Conservation (phyloP, 2,797 vertebrate genomes). For the Hippoglossus hippoglossus region DNA sequence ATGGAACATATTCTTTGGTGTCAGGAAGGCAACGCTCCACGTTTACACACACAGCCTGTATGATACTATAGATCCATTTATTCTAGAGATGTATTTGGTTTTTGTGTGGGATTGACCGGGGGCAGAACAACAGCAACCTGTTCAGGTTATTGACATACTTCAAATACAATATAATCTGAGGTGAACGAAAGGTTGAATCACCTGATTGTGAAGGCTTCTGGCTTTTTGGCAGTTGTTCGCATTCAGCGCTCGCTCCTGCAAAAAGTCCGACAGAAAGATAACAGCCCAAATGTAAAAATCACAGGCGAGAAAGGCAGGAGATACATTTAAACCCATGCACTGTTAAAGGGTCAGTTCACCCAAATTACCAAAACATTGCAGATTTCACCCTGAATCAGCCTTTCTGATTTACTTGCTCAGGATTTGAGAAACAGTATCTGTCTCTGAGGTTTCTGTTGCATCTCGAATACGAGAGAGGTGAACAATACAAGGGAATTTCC, state of each 20-base stretch:
- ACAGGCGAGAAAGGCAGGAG: neutral
- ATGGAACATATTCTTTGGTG: constrained; percentile 74
- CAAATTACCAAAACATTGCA: too few species aligned
- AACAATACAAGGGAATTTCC: neutral
- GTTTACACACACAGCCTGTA: constrained; percentile 19
- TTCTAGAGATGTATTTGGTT: neutral
- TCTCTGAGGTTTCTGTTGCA: too few species aligned
- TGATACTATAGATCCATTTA: neutral
- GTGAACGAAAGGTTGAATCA: constrained; percentile 31
- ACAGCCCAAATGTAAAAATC: neutral
- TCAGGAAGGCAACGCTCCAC: constrained; percentile 43
- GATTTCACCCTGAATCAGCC: too few species aligned
- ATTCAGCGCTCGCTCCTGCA: constrained; percentile 35
- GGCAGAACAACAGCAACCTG: neutral
- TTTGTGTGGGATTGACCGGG: neutral
- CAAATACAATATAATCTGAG: neutral
- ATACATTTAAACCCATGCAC: neutral
- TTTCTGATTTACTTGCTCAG: too few species aligned
- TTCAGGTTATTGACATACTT: too few species aligned
- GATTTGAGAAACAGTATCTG: too few species aligned
- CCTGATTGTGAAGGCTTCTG: constrained; percentile 47
- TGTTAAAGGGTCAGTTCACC: neutral
- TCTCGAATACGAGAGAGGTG: neutral
- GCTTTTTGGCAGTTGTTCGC: constrained; percentile 19
- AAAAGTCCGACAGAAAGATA: constrained; percentile 72